Base-by-base conservation (phyloP, 2,888 invertebrate species). In the Iphiclides podalirius region DNA sequence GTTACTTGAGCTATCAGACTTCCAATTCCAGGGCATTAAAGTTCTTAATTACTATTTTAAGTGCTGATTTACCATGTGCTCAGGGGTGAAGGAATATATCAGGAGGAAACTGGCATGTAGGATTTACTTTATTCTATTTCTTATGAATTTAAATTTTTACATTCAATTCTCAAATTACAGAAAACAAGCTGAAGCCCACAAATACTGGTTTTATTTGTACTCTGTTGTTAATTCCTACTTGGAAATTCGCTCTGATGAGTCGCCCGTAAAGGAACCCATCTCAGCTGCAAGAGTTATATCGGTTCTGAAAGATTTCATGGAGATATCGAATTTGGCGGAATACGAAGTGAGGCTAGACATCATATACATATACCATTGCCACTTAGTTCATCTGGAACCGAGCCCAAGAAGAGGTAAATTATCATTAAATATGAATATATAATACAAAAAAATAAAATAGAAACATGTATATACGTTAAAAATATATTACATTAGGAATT, bases 161-260 rank as follows among this genome's bases (percentile, higher is more conserved):
- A n/a, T n/a, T n/a, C n/a, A n/a, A n/a, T n/a, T n/a, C n/a, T n/a
- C n/a, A n/a, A n/a, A n/a, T 64, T 60, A 58, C 66, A 93, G 93
- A 63, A 89, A 94, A 57, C 91, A 92, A 67, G 84, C 91, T 0
- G 91, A 92, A 53, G 92, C 94, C 0, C 92, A 94, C 55, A 95
- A 94, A 71, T 98, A 96, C 92, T 98, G 98, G 97, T 95, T 97
- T 80, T 94, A 95, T 73, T 77, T 98, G 37, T 97, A 95, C 72
- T 91, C 92, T 14, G 85, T 95, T 0, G 78, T 94, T 31, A 90
- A 92, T 39, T 91, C 92, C 31, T 94, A 92, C 65, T 73, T 92
- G 12, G 54, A 58, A 6, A 40, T 16, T n/a, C 17, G 1, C 7
- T 50, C 38, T 4, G 28, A 45, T 4, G 66, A 71, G 2, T n/a